Conservation (phyloP, 2,113 vertebrate genomes). For the Spheniscus mendiculus region DNA sequence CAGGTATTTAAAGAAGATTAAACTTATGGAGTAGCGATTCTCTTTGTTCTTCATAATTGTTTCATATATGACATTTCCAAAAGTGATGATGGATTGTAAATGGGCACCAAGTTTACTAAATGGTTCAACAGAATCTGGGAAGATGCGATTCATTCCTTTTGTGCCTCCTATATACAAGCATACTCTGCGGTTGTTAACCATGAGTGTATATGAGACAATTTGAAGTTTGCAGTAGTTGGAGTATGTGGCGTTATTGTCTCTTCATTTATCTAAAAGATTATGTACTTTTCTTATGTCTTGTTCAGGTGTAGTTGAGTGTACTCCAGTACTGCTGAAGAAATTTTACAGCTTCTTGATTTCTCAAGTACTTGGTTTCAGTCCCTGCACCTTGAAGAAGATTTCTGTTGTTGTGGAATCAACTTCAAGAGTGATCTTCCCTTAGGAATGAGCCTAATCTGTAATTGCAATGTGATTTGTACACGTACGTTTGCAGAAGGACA, state of each 20-base stretch:
- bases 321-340: not conserved
- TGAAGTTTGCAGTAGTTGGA: not conserved
- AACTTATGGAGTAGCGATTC: rapidly evolving
- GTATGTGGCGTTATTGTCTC: not conserved
- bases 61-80: not conserved
- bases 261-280: not conserved
- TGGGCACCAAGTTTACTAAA: not conserved
- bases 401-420: not conserved
- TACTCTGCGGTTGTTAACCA: not conserved
- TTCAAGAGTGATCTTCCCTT: not conserved
- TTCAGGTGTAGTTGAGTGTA: not conserved
- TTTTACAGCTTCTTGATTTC: not conserved
- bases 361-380: not conserved
- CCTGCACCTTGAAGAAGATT: not conserved
- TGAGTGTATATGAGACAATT: not conserved
- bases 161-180: not conserved
- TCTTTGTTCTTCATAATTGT: not conserved
- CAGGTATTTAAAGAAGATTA: not conserved
- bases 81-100: not conserved
- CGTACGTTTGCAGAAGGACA: not conserved
- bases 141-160: not conserved
- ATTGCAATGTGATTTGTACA: not conserved
- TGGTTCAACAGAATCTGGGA: not conserved
- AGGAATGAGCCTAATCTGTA: not conserved
- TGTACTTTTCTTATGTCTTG: not conserved